Conservation (phyloP, 2,113 vertebrate genomes). For the Sinocyclocheilus grahami region DNA sequence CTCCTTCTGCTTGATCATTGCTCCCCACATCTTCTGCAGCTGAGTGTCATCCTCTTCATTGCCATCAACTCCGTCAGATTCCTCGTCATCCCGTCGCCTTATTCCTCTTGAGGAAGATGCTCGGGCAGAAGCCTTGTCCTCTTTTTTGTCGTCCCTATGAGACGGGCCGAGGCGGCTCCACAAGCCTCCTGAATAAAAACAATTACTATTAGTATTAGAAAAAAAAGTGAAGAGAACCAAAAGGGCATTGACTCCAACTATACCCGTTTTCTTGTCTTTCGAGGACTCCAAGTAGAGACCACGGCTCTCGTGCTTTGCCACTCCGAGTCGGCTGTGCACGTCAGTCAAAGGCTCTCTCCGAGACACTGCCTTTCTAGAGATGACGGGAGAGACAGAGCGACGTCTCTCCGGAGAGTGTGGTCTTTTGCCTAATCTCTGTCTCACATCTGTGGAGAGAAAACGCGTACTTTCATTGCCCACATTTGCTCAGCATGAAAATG, state of each 20-base stretch:
- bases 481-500: not conserved
- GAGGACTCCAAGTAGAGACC: slow-evolving; percentile 76
- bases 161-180: slow-evolving; percentile 92
- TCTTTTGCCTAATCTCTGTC: slow-evolving; percentile 91
- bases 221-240: not conserved
- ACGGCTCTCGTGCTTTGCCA: slow-evolving; percentile 80
- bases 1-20: slow-evolving; percentile 96
- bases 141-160: slow-evolving; percentile 73
- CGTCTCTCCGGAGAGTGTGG: slow-evolving; percentile 83
- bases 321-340: slow-evolving; percentile 90
- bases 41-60: slow-evolving; percentile 90
- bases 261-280: slow-evolving; percentile 91
- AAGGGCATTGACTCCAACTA: not conserved
- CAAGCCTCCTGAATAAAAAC: slow-evolving; percentile 77
- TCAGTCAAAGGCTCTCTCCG: slow-evolving; percentile 86
- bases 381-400: slow-evolving; percentile 71
- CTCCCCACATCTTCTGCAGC: slow-evolving; percentile 93
- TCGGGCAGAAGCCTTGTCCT: slow-evolving; percentile 55
- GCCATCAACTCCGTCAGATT: slow-evolving; percentile 46
- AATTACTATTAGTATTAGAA: not conserved
- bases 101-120: slow-evolving; percentile 40
- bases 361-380: slow-evolving; percentile 66
- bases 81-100: slow-evolving; percentile 55
- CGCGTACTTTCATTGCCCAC: not conserved
- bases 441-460: slow-evolving; percentile 80